Base-by-base conservation (phyloP, 2,888 invertebrate genomes). In the Xiphydria camelus region DNA sequence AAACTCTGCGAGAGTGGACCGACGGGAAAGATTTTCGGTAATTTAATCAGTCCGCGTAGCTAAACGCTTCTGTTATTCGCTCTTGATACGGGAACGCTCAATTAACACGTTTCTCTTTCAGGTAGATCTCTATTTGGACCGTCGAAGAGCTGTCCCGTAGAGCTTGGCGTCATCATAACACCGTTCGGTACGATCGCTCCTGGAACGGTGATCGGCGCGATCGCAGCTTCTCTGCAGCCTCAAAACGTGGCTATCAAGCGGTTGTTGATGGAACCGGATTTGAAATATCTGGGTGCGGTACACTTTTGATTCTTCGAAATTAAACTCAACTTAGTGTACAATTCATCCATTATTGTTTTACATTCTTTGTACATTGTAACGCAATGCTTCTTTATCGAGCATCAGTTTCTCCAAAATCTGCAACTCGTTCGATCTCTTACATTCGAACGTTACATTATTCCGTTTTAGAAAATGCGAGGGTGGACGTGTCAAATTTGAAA, bases 121-220 rank as follows among this genome's bases (percentile, higher is more conserved):
- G 66, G 50, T 39, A 55, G 48, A 55, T 43, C 45, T 20, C 38
- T 45, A 37, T 48, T 54, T 17, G 53, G 47, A 56, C 63, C 75
- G 17, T 59, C 65, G 40, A 80, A 81, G 58, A 68, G 79, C 56
- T 87, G 87, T 64, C 86, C 87, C 0, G 77, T 83, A 47, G 86
- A 87, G 76, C 78, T 79, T 22, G 88, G 88, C 1, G 83, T 85
- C 0, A 75, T 87, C 6, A 78, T 82, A 62, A 83, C 85, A 0
- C 76, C 78, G 3, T 86, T 82, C 79, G 86, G 84, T 2, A 79
- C 83, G 0, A 67, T 86, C 49, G 76, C 84, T 4, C 78, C 80
- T 1, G 84, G 85, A 1, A 80, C 80, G 2, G 61, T 87, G 5
- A 78, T 86, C 45, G 78, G 82, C 3, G 83, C 82, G 1, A 74